Conservation (phyloP, 2,113 vertebrate genomes). For the Furnarius figulus region DNA sequence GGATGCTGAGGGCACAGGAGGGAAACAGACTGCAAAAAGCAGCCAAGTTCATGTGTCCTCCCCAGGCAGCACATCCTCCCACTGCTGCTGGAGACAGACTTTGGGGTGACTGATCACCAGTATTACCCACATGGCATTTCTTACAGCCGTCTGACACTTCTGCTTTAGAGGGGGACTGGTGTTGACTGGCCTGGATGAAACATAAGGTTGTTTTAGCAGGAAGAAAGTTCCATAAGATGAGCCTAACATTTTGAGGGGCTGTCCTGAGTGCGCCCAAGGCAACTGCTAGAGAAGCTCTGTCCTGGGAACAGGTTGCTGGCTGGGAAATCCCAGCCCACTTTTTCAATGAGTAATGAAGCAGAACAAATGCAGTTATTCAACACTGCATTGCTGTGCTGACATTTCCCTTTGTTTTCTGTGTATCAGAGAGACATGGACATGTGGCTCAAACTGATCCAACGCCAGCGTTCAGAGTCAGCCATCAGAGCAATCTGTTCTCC, state of each 20-base stretch:
- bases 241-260: neutral
- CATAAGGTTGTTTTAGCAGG: neutral
- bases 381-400: neutral
- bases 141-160: neutral
- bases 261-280: neutral
- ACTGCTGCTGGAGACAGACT: neutral
- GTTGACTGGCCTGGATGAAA: neutral
- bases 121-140: rapidly evolving
- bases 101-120: neutral
- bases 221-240: neutral
- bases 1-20: no score
- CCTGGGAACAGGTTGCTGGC: neutral
- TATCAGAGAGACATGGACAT: neutral
- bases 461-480: neutral
- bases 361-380: neutral
- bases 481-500: neutral
- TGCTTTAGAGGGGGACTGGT: neutral
- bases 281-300: neutral
- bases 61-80: neutral
- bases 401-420: neutral
- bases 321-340: neutral
- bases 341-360: neutral
- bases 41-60: neutral
- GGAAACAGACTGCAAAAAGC: neutral
- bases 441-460: neutral